Evolutionary conservation across 53 echinoderm and acorn worm genomes (phyloP), one percentile per base, ranked within the genome.

Genomic region (Stichopus horrens): DNA sequence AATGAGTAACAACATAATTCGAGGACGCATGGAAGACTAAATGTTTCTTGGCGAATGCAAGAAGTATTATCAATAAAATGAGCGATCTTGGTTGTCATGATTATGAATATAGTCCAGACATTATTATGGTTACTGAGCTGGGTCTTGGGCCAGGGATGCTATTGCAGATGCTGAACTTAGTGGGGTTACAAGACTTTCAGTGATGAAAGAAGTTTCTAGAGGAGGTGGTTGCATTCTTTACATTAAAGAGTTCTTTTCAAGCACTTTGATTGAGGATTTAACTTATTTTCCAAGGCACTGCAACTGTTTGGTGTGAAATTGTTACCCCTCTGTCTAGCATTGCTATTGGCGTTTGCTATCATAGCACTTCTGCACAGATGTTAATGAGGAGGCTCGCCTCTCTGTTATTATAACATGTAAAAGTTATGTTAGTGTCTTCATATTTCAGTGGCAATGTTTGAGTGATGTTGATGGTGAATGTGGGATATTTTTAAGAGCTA

Each of bases 341-440:
- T 76, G 22, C 7, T 23, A 76, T 52, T 76, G 77, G 77, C 23
- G 77, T 51, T 23, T 51, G 77, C 7, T 76, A 76, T 51, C 77
- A 76, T 76, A 76, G 37, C 52, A 18, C 76, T 23, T 37, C 52
- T 76, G 53, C 77, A 76, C 23, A 23, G 75, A 74, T 74, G 5
- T 76, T 76, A 37, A 76, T 76, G 7, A 76, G 77, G 77, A 76
- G 51, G 77, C 77, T 10, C 77, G 51, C 10, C 77, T 51, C 53
- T 22, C 7, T 76, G 76, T 10, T 23, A 76, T 59, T 13, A 59
- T 1, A 59, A 8, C 8, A 59, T 59, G 1, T 59, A 1, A 4
- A 2, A 59, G 13, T 59, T 59, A 13, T 37, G 76, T 8, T 37
- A 76, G 10, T 76, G 53, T 52, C 14, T 4, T 76, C 76, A 76